Evolutionary conservation across 2,888 invertebrate genomes (phyloP), one percentile per base, ranked within the genome.

Genomic region (Agriopis marginaria): DNA sequence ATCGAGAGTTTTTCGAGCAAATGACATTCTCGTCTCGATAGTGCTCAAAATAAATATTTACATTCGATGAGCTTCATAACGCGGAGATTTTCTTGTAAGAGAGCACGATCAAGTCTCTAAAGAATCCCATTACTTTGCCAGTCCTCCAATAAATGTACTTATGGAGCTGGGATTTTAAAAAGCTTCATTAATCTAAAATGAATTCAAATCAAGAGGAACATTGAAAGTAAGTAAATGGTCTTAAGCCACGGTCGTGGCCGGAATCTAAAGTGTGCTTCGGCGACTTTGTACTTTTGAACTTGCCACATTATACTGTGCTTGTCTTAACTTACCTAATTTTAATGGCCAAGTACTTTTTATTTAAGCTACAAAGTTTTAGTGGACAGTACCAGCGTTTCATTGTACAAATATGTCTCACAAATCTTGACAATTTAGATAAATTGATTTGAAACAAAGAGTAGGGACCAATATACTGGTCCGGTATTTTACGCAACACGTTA

Each of bases 121-220:
- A 53, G 47, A 63, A 54, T 63, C 58, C 53, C 40, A 55, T 68
- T 68, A 63, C 42, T 45, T 39, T 40, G 62, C 50, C 42, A 17
- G 39, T 42, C 12, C 42, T 23, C 56, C 39, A 47, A 51, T 50
- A 40, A 67, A 63, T 68, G 23, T 53, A 11, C 40, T 51, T 58
- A 68, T 40, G 45, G 7, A 67, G 14, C 14, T 39, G 14, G 45
- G 42, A 45, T 50, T 68, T 55, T 53, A 23, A 53, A 32, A 54
- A 63, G 51, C 12, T 54, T 54, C 53, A 68, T 63, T 68, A 58
- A 63, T 59, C 53, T 68, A 58, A 68, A 66, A 66, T 54, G 63
- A 59, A 63, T 68, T 68, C 59, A 68, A 63, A 68, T 63, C 40
- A 68, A 63, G 54, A 53, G 54, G 61, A 55, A 61, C 55, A 61